Evolutionary conservation across 2,797 vertebrate species (phyloP), one percentile per base, ranked within the genome.

Genomic region (Tauraco hartlaubi): DNA sequence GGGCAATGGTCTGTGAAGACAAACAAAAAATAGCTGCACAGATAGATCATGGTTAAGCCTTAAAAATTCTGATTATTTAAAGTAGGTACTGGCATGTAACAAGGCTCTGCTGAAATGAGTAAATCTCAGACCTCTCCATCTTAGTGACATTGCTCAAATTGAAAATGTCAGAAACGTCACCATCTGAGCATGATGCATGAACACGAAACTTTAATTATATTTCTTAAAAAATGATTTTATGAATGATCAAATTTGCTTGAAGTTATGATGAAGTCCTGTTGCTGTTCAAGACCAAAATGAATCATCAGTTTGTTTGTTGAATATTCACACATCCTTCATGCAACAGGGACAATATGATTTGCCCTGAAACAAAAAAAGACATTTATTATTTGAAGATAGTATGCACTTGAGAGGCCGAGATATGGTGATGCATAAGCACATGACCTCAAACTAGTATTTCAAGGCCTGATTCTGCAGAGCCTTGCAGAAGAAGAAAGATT

Each of bases 91-190:
- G 6, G 52, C 37, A 44, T 51, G 72, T 74, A 66, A 74, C 64
- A 55, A 49, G 80, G 26, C 73, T 91, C 75, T 88, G 39, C 82
- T 90, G 19, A 78, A 91, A 92, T 81, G 58, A 95, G 46, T 97
- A 92, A 83, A 95, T 97, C 85, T 97, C 69, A 89, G 79, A 48
- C 49, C 55, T 96, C 67, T 96, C 61, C 41, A 55, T 97, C 78
- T 96, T 79, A 22, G 71, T 97, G 97, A 95, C 83, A 41, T 78
- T 88, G 90, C 95, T 96, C 80, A 96, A 97, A 98, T 96, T 97
- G 96, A 93, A 97, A 97, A 96, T 92, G 95, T 93, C 96, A 95
- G 31, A 91, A 88, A 74, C 69, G 81, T 95, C 79, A 61, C 87
- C 61, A 49, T 76, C 74, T 69, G 79, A 96, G 31, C 29, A 31